These are phyloP conservation scores for Pyrrhosoma nymphula DNA, from an alignment of 2,888 invertebrate genomes.

Conservation along the genomic window DNA sequence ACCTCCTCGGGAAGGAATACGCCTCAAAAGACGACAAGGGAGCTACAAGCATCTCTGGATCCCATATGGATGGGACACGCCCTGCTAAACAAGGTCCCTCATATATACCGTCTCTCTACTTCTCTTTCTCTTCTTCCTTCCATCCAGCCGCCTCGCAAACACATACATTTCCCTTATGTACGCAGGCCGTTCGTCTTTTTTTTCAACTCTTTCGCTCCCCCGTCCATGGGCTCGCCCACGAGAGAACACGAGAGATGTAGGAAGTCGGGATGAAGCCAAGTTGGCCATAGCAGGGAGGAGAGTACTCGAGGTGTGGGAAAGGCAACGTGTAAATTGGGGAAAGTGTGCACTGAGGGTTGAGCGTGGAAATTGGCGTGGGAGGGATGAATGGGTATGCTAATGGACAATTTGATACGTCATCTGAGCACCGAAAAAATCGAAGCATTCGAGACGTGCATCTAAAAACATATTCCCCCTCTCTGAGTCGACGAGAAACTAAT, in stretches of 20 bases:
- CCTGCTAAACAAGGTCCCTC: background rate
- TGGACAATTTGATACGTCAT: background rate
- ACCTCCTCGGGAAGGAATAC: slow-evolving; percentile 20
- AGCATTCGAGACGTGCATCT: background rate
- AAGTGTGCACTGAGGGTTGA: background rate
- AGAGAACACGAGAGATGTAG: background rate
- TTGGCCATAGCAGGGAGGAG: background rate
- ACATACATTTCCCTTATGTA: background rate
- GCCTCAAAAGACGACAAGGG: slow-evolving; percentile 33
- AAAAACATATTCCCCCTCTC: background rate
- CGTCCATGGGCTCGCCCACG: background rate
- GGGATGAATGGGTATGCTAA: background rate
- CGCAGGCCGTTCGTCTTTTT: background rate
- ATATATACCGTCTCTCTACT: background rate
- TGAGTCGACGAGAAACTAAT: background rate
- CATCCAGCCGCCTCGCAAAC: background rate
- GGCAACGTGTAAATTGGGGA: background rate
- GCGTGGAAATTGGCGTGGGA: background rate
- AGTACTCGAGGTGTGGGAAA: background rate
- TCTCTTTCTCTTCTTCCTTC: background rate
- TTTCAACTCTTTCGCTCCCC: background rate
- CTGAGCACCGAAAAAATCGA: background rate
- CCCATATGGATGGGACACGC: slow-evolving; percentile 32
- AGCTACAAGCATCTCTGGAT: slow-evolving; percentile 17
- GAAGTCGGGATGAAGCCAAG: background rate